These are phyloP conservation scores for Pelecanoides urinatrix DNA, from an alignment of 2,113 vertebrate genomes.

Conservation along the genomic window DNA sequence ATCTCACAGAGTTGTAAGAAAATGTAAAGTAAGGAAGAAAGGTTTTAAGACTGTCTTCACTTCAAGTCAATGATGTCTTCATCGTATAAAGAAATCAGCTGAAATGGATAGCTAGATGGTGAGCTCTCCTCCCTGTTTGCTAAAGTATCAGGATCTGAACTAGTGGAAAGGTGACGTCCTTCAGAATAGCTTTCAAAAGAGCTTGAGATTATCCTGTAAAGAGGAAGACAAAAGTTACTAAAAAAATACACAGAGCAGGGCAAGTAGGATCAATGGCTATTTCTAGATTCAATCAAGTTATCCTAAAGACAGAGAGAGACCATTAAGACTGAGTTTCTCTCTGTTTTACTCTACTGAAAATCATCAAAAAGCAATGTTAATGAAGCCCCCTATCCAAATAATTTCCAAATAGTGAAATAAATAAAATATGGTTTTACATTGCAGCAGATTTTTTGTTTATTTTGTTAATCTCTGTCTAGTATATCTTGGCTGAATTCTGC, in stretches of 20 bases:
- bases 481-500: not conserved
- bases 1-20: conserved; percentile 59
- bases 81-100: conserved; percentile 81
- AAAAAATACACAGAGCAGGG: not conserved
- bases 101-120: conserved; percentile 74
- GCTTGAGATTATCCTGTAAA: conserved; percentile 79
- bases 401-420: not conserved
- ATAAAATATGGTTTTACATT: not conserved
- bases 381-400: not conserved
- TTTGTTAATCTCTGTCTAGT: not conserved
- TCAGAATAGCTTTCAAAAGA: conserved; percentile 80
- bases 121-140: conserved; percentile 77
- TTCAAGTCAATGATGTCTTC: conserved; percentile 95
- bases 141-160: conserved; percentile 76
- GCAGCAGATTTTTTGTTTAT: not conserved
- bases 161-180: conserved; percentile 68
- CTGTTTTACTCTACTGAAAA: not conserved
- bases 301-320: not conserved
- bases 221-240: not conserved
- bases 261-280: not conserved
- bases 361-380: not conserved
- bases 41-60: conserved; percentile 79
- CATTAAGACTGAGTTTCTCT: not conserved
- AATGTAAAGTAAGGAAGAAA: conserved; percentile 19
- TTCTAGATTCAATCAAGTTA: not conserved